Conservation (phyloP, 2,113 vertebrate species). For the Acrocephalus kingi region DNA sequence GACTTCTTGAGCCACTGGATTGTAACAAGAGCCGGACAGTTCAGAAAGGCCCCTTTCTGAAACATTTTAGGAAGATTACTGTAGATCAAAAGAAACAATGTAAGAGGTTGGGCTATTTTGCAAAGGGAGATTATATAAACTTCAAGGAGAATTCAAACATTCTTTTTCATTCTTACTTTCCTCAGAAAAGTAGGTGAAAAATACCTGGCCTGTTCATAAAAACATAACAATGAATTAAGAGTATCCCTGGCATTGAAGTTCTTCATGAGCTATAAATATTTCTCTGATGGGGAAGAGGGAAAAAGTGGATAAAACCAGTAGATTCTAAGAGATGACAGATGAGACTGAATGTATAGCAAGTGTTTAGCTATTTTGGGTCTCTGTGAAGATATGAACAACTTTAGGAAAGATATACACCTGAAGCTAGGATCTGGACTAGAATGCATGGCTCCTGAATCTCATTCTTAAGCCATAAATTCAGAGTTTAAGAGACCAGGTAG, state of each 20-base stretch:
- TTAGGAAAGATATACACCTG: background rate
- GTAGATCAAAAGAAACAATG: background rate
- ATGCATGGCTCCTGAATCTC: background rate
- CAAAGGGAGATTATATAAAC: background rate
- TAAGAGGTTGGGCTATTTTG: background rate
- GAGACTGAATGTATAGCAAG: background rate
- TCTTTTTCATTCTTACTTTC: background rate
- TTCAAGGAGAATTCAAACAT: background rate
- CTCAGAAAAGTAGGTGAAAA: background rate
- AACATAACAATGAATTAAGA: background rate
- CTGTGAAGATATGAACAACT: background rate
- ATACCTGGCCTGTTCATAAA: background rate
- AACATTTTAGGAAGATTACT: background rate
- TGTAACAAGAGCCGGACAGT: background rate
- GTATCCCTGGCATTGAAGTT: background rate
- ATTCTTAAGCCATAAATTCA: background rate
- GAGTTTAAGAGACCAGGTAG: background rate
- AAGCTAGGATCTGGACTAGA: background rate
- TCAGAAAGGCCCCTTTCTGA: background rate
- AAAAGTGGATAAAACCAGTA: background rate
- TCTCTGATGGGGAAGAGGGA: background rate
- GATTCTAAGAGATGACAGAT: background rate
- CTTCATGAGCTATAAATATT: background rate
- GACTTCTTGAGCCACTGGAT: background rate
- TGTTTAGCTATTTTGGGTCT: background rate